phyloP scores from a whole-genome alignment of 2,113 vertebrate genomes.

The Octodon degus region DNA sequence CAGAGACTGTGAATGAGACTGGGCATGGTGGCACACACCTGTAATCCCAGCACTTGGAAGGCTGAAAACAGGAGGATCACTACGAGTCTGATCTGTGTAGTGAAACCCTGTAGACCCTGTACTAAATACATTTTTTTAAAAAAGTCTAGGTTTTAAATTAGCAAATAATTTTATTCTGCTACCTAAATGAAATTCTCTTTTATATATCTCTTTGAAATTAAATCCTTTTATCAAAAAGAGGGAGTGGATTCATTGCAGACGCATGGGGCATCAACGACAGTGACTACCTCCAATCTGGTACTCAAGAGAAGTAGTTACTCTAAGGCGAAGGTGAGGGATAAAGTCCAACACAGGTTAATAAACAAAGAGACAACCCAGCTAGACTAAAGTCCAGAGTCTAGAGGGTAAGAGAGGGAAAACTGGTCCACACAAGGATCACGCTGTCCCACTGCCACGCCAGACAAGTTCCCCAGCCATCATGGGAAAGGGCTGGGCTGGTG shows the following conservation, averaged over 20 bases:
- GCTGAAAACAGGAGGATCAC: no score
- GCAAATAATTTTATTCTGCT: slow-evolving; percentile 46
- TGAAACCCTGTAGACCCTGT: no score
- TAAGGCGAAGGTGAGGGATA: not conserved
- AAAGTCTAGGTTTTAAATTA: slow-evolving; percentile 32
- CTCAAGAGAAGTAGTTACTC: not conserved
- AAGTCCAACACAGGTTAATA: not conserved
- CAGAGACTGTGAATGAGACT: no score
- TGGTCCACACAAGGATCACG: not conserved
- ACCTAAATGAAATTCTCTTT: slow-evolving; percentile 45
- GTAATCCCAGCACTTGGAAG: no score
- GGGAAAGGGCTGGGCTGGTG: not conserved
- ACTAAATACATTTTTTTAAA: not conserved
- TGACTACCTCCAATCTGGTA: not conserved
- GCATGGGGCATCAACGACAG: not conserved
- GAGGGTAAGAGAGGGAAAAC: not conserved
- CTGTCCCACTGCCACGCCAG: not conserved
- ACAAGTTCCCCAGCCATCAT: not conserved
- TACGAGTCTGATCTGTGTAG: no score
- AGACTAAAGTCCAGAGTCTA: not conserved
- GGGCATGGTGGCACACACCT: no score
- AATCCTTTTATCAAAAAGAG: slow-evolving; percentile 27
- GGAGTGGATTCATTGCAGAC: not conserved
- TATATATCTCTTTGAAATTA: slow-evolving; percentile 54
- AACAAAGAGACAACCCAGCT: not conserved